phyloP scores from a whole-genome alignment of 2,113 vertebrate genomes.

The Ciconia maguari region DNA sequence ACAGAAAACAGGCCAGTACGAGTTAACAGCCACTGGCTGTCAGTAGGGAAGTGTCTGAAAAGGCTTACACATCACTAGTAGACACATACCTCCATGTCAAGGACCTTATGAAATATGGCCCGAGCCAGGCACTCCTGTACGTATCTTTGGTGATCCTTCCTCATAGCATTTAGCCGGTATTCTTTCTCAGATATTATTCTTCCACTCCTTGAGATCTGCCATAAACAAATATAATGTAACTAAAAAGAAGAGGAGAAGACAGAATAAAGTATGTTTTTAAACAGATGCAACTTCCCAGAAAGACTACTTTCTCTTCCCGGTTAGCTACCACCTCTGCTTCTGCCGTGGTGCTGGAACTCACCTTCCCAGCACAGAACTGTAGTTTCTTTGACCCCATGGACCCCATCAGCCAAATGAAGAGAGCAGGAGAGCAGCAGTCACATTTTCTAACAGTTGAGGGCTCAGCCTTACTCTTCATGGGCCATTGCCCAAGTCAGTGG shows the following conservation, averaged over 20 bases:
- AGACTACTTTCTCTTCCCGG: background rate
- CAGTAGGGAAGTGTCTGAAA: background rate
- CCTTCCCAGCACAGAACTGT: background rate
- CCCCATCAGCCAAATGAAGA: background rate
- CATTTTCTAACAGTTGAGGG: background rate
- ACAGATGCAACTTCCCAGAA: background rate
- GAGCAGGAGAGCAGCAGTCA: background rate
- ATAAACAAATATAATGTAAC: background rate
- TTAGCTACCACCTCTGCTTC: background rate
- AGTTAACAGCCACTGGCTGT: background rate
- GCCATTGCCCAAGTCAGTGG: background rate
- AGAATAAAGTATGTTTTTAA: background rate
- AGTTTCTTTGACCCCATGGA: background rate
- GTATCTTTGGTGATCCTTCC: constrained; percentile 81
- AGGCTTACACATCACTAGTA: background rate
- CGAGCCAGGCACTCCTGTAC: constrained; percentile 83
- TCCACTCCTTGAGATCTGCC: constrained; percentile 89
- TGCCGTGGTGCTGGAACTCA: background rate
- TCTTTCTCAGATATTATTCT: constrained; percentile 91
- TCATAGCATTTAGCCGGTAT: constrained; percentile 81
- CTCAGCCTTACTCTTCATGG: background rate
- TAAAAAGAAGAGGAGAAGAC: background rate
- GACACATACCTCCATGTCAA: constrained; percentile 87
- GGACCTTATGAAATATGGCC: constrained; percentile 86
- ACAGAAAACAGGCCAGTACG: accelerated